These are phyloP conservation scores for Phalangium opilio DNA, from an alignment of 2,888 invertebrate species.

Conservation along the genomic window DNA sequence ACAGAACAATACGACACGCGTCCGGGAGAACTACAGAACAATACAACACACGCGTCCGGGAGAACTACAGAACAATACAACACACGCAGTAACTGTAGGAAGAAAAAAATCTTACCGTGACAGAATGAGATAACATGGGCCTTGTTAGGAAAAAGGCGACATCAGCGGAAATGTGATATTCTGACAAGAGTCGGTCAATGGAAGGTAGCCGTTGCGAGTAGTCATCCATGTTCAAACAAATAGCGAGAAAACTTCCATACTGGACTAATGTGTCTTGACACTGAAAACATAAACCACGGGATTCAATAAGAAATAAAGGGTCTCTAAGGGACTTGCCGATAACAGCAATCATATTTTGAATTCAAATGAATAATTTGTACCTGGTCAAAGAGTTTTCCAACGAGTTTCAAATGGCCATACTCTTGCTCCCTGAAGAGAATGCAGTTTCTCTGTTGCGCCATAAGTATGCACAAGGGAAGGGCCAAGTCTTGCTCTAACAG, in stretches of 20 bases:
- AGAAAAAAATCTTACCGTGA: constrained; percentile 47
- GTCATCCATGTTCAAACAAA: constrained; percentile 85
- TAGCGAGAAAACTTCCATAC: constrained; percentile 88
- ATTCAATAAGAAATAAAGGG: not conserved
- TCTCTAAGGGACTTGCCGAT: not conserved
- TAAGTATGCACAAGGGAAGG: constrained; percentile 75
- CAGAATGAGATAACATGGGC: constrained; percentile 70
- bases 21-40: no score
- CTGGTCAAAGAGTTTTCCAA: constrained; percentile 55
- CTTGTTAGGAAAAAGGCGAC: constrained; percentile 95
- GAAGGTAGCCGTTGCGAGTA: constrained; percentile 64
- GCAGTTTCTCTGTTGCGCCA: constrained; percentile 93
- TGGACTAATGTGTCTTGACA: constrained; percentile 97
- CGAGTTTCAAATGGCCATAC: constrained; percentile 45
- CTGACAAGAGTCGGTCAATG: constrained; percentile 68
- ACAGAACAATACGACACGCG: no score
- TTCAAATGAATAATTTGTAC: no score
- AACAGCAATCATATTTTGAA: no score
- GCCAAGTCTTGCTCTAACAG: constrained; percentile 85
- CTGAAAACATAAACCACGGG: constrained; percentile 40
- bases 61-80: no score
- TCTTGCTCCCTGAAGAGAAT: constrained; percentile 73
- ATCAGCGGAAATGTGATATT: constrained; percentile 87
- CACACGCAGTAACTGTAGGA: not conserved
- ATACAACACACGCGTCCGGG: no score